These are phyloP conservation scores for Heliconius ethilla DNA, from an alignment of 2,888 invertebrate species.

Conservation along the genomic window DNA sequence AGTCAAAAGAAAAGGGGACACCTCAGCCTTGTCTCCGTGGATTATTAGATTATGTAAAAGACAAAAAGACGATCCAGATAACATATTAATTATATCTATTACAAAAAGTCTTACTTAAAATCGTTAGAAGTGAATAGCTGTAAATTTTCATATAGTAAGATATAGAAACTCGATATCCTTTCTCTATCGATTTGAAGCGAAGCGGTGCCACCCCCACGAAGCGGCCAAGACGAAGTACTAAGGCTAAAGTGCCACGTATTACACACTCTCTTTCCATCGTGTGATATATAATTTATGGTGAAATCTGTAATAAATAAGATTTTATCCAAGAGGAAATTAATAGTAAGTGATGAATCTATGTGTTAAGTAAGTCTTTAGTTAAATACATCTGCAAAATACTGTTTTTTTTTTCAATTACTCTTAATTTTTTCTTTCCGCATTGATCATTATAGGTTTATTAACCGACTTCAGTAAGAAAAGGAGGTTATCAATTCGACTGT, in stretches of 20 bases:
- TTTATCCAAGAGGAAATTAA: background rate
- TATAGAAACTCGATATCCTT: conserved; percentile 1
- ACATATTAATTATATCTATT: too few species aligned
- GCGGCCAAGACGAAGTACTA: background rate
- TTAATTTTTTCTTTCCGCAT: background rate
- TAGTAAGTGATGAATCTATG: background rate
- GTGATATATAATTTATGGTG: background rate
- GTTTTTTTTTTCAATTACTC: too few species aligned
- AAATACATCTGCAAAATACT: too few species aligned
- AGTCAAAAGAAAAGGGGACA: too few species aligned
- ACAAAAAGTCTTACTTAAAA: background rate
- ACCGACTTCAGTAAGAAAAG: too few species aligned
- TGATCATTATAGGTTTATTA: too few species aligned
- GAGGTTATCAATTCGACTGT: too few species aligned
- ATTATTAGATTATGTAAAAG: too few species aligned
- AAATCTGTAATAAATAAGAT: background rate
- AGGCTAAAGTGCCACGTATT: background rate
- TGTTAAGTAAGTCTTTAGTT: too few species aligned
- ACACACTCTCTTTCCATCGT: background rate
- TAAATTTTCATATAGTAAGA: background rate
- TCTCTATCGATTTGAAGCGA: background rate
- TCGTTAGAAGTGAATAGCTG: background rate
- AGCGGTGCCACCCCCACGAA: background rate
- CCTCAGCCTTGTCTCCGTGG: too few species aligned
- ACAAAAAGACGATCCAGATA: too few species aligned